Base-by-base conservation (phyloP, 2,797 vertebrate species). In the Acropternis orthonyx region DNA sequence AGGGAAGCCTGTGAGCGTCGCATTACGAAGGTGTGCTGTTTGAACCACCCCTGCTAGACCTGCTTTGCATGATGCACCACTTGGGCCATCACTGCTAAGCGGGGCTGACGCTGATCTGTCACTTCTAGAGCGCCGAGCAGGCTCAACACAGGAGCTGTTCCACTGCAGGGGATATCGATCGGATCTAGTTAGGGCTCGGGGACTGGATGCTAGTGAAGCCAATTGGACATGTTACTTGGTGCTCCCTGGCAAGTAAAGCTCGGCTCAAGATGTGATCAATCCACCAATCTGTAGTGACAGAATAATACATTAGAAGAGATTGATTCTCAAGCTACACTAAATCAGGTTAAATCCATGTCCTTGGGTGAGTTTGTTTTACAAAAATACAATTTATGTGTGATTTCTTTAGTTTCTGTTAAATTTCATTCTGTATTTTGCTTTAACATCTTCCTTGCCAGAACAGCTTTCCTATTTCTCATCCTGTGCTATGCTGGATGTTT, bases 231-330 rank as follows among this genome's bases (percentile, higher is more conserved):
- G 73, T 80, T 85, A 49, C 79, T 80, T 63, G 73, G 71, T 68
- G 67, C 85, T 96, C 3, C 0, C 32, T 85, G 83, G 39, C 16
- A 30, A 91, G 49, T 61, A 48, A 78, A 69, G 52, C 89, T 79
- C 37, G 32, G 67, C 73, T 93, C 78, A 41, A 71, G 56, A 85
- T 81, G 86, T 92, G 89, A 89, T 90, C 78, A 95, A 92, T 95
- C 92, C 74, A 73, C 61, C 73, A 85, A 89, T 85, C 77, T 75
- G 1, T 26, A 66, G 34, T 93, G 95, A 93, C 92, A 96, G 88
- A 95, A 59, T 76, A 89, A 90, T 72, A 74, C n/a, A 89, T 88
- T 93, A 87, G 89, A 81, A 32, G 39, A 87, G 80, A 95, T 66
- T 80, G 87, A 91, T 88, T 76, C 77, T 83, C 34, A 3, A 67